phyloP scores from a whole-genome alignment of 1,140 invertebrate genomes.

The Papilio xuthus region DNA sequence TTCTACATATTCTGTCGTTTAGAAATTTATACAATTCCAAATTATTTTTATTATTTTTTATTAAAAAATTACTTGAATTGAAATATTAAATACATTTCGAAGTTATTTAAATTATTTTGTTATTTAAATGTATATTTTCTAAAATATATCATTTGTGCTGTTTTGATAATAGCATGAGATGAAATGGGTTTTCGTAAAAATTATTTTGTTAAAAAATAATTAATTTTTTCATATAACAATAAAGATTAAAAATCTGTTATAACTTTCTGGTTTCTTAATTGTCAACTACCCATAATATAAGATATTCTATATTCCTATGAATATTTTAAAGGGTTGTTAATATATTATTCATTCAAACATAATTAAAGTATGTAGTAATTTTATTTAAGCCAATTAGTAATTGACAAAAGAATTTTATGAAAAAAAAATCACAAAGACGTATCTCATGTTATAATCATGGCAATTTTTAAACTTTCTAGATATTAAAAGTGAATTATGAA shows the following conservation, averaged over 20 bases:
- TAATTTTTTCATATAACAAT: background rate
- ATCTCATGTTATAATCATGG: background rate
- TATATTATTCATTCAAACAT: too few relatives aligned
- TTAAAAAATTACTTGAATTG: background rate
- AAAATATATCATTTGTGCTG: background rate
- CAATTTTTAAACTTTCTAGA: background rate
- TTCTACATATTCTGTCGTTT: constrained; percentile 16
- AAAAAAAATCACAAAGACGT: too few relatives aligned
- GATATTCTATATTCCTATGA: background rate
- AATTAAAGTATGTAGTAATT: too few relatives aligned
- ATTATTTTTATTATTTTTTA: constrained; percentile 7
- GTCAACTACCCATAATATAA: background rate
- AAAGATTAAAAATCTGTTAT: too few relatives aligned
- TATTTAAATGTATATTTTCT: background rate
- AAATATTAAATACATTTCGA: background rate
- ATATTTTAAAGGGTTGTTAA: too few relatives aligned
- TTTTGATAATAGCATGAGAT: background rate
- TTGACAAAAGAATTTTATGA: too few relatives aligned
- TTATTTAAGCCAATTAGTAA: too few relatives aligned
- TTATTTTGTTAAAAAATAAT: background rate
- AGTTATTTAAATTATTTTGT: constrained; percentile 10
- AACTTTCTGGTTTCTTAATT: background rate
- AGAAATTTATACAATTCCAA: constrained; percentile 23
- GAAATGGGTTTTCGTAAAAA: background rate
- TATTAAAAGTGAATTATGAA: constrained; percentile 14